phyloP scores from a whole-genome alignment of 2,888 invertebrate genomes.

The Timema cristinae region DNA sequence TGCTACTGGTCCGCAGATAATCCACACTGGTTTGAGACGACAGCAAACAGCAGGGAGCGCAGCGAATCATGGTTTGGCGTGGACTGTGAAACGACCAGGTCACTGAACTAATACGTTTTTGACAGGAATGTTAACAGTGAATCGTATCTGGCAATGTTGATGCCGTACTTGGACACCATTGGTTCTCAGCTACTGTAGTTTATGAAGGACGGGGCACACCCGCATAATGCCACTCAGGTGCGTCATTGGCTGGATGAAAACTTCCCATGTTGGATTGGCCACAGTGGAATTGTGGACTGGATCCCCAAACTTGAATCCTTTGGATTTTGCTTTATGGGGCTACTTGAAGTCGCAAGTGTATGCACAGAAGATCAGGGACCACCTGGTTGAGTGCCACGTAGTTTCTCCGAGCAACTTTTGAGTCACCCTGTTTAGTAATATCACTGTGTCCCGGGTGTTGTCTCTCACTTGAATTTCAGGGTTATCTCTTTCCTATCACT shows the following conservation, averaged over 20 bases:
- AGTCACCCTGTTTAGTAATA: no score
- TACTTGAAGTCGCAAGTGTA: no score
- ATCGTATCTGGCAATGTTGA: not conserved
- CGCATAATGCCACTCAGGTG: not conserved
- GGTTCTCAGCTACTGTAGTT: not conserved
- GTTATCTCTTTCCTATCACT: no score
- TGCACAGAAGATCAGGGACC: no score
- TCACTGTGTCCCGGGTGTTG: no score
- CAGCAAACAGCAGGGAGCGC: not conserved
- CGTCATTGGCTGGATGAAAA: not conserved
- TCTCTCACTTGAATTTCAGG: no score
- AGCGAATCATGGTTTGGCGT: not conserved
- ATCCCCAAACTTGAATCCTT: no score
- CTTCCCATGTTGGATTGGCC: constrained; percentile 7
- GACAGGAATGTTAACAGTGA: not conserved
- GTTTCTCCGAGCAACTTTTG: no score
- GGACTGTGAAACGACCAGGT: not conserved
- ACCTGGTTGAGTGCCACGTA: no score
- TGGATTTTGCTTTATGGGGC: no score
- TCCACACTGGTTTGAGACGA: not conserved
- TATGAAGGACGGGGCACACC: not conserved
- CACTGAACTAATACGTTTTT: not conserved
- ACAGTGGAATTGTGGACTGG: no score
- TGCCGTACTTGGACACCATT: not conserved
- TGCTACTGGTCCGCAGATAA: not conserved